These are phyloP conservation scores for Amphipoea lucens DNA, from an alignment of 2,888 invertebrate genomes.

Conservation along the genomic window DNA sequence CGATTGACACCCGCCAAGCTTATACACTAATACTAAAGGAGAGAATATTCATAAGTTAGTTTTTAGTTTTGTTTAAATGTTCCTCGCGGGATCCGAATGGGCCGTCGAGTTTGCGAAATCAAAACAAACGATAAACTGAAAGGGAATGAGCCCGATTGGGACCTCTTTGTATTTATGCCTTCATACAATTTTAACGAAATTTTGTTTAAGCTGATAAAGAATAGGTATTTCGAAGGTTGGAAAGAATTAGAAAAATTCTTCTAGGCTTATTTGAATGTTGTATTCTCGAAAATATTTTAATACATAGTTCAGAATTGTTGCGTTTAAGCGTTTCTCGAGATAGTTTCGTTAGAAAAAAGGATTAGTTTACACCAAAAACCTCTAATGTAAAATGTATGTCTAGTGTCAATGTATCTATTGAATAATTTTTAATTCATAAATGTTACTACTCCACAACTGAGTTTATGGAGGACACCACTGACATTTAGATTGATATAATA, in stretches of 20 bases:
- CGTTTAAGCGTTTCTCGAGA: not conserved
- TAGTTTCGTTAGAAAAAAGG: not conserved
- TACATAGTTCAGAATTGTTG: not conserved
- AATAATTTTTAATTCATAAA: too few species aligned
- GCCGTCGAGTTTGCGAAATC: constrained; percentile 69
- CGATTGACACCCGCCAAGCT: constrained; percentile 84
- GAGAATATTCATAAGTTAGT: constrained; percentile 87
- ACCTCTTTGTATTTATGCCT: constrained; percentile 36
- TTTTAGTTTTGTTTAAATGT: constrained; percentile 86
- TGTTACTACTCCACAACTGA: too few species aligned
- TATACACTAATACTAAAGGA: constrained; percentile 75
- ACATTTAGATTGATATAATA: too few species aligned
- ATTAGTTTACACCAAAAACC: not conserved
- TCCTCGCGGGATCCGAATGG: constrained; percentile 70
- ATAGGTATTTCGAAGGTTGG: not conserved
- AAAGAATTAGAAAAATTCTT: not conserved
- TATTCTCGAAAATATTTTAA: not conserved
- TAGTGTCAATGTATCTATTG: not conserved
- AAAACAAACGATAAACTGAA: constrained; percentile 69
- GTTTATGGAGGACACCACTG: too few species aligned
- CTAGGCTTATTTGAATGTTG: not conserved
- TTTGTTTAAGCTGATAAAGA: constrained; percentile 30
- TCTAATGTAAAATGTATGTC: not conserved
- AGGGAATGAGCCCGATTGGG: constrained; percentile 38
- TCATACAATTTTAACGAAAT: constrained; percentile 26